Percentiles rank a stretch among this genome's conserved stretches.
phyloP scores from a whole-genome alignment of 2,113 vertebrate species.

The Aptenodytes patagonicus region DNA sequence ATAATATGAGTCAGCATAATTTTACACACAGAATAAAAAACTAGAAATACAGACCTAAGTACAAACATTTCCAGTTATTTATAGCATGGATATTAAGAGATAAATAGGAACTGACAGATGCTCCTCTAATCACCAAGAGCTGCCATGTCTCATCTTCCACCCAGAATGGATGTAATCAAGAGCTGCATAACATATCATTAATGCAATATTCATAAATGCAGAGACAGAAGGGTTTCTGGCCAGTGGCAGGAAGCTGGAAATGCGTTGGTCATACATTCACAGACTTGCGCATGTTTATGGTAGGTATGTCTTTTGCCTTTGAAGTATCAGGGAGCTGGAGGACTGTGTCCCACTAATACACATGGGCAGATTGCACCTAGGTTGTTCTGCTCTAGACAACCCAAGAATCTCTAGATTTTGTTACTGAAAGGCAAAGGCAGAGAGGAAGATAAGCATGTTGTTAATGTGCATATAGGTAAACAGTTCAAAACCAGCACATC shows the following conservation, averaged over 20 bases:
- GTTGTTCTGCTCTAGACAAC: neutral
- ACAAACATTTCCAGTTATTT: constrained; percentile 8
- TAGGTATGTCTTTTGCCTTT: neutral
- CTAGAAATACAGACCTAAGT: neutral
- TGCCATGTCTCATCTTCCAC: constrained; percentile 55
- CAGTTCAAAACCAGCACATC: neutral
- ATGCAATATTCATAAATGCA: neutral
- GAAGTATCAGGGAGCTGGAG: neutral
- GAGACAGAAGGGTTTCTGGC: neutral
- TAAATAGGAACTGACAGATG: constrained; percentile 56
- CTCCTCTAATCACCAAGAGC: constrained; percentile 43
- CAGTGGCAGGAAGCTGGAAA: neutral
- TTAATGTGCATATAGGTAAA: neutral
- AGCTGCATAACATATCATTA: neutral
- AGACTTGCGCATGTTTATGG: neutral
- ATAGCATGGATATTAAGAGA: neutral
- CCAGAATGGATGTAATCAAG: constrained; percentile 21
- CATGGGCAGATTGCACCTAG: fast-evolving
- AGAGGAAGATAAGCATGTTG: neutral
- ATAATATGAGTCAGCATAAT: neutral
- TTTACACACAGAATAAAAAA: neutral
- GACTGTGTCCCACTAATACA: neutral
- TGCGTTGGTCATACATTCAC: neutral
- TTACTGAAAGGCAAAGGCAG: neutral
- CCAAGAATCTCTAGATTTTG: neutral